phyloP scores from a whole-genome alignment of 2,113 vertebrate genomes.

The Indicator indicator region DNA sequence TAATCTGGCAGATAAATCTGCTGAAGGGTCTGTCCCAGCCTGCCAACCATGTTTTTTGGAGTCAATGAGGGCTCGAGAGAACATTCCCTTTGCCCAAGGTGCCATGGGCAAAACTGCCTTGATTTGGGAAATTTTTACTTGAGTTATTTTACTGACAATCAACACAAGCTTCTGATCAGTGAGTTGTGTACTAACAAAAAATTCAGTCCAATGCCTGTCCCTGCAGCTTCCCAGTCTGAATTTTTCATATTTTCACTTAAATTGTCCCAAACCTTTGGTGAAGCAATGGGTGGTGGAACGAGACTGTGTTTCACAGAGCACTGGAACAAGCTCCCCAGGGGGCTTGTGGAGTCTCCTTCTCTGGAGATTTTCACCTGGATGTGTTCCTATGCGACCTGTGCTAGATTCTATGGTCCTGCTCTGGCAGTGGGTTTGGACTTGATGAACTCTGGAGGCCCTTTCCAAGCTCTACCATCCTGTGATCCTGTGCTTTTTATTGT shows the following conservation, averaged over 20 bases:
- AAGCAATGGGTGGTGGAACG: background rate
- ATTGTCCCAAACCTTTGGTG: background rate
- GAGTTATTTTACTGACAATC: background rate
- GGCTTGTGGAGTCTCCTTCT: too few relatives aligned
- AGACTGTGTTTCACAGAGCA: background rate
- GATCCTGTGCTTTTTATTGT: background rate
- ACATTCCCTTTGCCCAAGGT: background rate
- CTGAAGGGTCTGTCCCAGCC: background rate
- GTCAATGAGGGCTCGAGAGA: background rate
- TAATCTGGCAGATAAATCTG: background rate
- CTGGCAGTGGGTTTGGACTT: too few relatives aligned
- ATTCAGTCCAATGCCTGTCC: background rate
- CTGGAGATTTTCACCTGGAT: too few relatives aligned
- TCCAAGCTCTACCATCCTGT: too few relatives aligned
- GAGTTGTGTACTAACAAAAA: background rate
- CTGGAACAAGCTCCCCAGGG: too few relatives aligned
- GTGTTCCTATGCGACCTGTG: too few relatives aligned
- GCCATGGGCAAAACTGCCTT: background rate
- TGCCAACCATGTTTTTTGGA: background rate
- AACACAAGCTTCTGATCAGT: background rate
- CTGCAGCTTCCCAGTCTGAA: background rate
- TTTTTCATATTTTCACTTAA: background rate
- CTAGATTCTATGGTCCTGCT: too few relatives aligned
- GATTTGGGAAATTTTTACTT: background rate
- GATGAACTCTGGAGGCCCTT: too few relatives aligned